Conservation (phyloP, 2,888 invertebrate genomes). For the Amblyjoppa fuscipennis region DNA sequence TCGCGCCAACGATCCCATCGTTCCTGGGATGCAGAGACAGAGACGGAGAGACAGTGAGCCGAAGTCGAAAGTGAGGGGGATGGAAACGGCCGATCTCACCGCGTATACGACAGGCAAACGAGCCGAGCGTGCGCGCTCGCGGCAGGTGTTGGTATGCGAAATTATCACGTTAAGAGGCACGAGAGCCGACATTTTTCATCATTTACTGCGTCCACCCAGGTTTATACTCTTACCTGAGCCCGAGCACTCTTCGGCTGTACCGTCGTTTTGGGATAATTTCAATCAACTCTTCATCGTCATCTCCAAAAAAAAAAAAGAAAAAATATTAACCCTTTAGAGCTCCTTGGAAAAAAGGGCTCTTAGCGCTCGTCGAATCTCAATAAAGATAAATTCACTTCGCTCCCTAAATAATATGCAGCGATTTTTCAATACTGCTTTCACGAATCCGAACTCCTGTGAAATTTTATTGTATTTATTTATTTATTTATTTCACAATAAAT, state of each 20-base stretch:
- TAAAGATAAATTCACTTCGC: background rate
- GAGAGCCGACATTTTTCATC: constrained; percentile 73
- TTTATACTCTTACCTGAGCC: constrained; percentile 25
- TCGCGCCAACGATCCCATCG: constrained; percentile 80
- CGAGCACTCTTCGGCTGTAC: constrained; percentile 66
- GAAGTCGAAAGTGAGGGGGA: constrained; percentile 15
- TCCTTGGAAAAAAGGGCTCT: background rate
- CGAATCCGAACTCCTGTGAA: too few species aligned
- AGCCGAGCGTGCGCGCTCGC: constrained; percentile 58
- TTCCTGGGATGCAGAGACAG: constrained; percentile 64
- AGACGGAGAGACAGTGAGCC: constrained; percentile 17
- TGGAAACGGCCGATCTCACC: constrained; percentile 60
- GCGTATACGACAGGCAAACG: constrained; percentile 67
- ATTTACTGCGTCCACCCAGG: constrained; percentile 58
- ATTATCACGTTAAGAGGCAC: constrained; percentile 79
- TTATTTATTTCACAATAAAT: too few species aligned
- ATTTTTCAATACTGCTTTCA: too few species aligned
- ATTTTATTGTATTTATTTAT: too few species aligned
- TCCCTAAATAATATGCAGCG: too few species aligned
- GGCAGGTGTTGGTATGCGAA: constrained; percentile 79
- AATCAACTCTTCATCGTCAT: constrained; percentile 67
- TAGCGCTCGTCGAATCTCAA: background rate
- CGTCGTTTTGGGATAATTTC: constrained; percentile 71
- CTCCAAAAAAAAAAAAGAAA: background rate
- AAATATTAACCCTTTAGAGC: constrained; percentile 12